phyloP scores from a whole-genome alignment of 2,113 vertebrate genomes.

The Ellobius talpinus region DNA sequence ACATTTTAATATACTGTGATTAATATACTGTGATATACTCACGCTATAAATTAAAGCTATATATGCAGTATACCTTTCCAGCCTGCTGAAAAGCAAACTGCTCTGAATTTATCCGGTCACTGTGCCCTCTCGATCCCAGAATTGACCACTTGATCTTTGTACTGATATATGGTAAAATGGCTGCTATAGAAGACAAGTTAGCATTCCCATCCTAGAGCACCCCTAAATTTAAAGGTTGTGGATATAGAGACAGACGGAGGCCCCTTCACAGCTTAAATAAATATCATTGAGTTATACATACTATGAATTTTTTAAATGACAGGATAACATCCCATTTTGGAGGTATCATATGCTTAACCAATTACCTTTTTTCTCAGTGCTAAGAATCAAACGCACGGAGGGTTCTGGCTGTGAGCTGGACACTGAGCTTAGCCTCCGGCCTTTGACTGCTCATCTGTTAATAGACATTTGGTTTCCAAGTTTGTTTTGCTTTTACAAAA shows the following conservation, averaged over 20 bases:
- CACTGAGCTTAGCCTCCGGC: not conserved
- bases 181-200: not conserved
- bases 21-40: not conserved
- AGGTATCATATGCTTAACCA: not conserved
- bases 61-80: not conserved
- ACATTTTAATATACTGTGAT: not conserved
- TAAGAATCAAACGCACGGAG: not conserved
- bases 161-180: not conserved
- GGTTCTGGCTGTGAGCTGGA: not conserved
- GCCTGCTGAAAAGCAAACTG: not conserved
- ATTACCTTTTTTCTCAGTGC: not conserved
- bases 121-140: not conserved
- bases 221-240: not conserved
- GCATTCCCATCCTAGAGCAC: not conserved
- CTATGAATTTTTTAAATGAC: not conserved
- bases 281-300: not conserved
- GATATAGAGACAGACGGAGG: fast-evolving
- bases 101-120: not conserved
- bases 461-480: not conserved
- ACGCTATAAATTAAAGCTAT: not conserved
- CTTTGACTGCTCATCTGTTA: not conserved
- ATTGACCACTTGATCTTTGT: not conserved
- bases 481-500: slow-evolving; percentile 29
- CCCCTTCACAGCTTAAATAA: not conserved
- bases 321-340: not conserved